Evolutionary conservation across 2,113 vertebrate genomes (phyloP).

Genomic region (Phalacrocorax brasilianus): DNA sequence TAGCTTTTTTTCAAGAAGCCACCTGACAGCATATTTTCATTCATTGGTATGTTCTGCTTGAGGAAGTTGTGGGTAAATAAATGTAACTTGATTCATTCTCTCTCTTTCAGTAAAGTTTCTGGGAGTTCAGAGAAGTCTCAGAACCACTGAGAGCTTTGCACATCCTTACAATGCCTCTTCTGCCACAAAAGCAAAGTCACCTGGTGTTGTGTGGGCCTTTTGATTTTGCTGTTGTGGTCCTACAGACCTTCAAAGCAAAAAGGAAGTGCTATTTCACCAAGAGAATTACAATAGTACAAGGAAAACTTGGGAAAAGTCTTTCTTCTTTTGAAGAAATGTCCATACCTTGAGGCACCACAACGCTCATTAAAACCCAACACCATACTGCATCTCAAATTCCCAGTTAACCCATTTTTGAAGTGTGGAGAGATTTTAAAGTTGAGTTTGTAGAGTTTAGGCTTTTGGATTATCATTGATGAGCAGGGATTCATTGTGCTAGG

Average conservation of each 20-base stretch:
- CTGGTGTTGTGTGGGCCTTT: background rate
- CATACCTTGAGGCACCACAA: background rate
- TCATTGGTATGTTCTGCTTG: background rate
- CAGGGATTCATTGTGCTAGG: background rate
- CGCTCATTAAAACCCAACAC: background rate
- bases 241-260: background rate
- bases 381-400: background rate
- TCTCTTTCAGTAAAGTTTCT: background rate
- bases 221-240: background rate
- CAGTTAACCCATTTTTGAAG: background rate
- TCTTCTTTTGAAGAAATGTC: background rate
- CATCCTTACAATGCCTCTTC: background rate
- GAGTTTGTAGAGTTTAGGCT: background rate
- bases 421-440: background rate
- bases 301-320: background rate
- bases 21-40: background rate
- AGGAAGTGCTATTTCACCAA: background rate
- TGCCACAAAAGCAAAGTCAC: background rate
- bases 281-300: background rate
- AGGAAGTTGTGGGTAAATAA: background rate
- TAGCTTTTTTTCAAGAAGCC: background rate
- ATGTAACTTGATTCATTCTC: background rate
- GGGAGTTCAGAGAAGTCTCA: background rate
- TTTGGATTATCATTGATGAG: background rate
- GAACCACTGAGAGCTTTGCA: background rate